Evolutionary conservation across 2,797 vertebrate species (phyloP).

Genomic region (Ceryle rudis): DNA sequence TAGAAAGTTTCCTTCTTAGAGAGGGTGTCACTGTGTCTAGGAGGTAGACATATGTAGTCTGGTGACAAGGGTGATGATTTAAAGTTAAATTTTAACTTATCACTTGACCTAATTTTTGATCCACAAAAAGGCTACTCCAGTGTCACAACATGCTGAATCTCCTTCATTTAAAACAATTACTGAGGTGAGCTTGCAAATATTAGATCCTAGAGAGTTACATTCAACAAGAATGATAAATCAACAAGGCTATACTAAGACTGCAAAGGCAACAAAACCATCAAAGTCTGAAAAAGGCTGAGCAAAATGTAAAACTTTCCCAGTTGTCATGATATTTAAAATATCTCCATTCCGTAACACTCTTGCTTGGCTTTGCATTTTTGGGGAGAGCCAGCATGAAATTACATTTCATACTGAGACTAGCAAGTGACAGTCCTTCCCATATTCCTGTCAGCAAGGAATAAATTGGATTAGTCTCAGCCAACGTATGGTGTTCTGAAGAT

Average conservation of each 20-base stretch:
- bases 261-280: not conserved
- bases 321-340: slow-evolving; percentile 25
- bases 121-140: not conserved
- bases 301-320: slow-evolving; percentile 8
- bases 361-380: slow-evolving; percentile 25
- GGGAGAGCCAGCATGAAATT: slow-evolving; percentile 54
- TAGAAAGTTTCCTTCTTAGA: not conserved
- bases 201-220: not conserved
- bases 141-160: not conserved
- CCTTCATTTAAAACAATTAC: not conserved
- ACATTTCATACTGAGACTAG: slow-evolving; percentile 45
- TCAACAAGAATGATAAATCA: not conserved
- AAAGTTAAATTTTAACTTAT: not conserved
- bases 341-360: not conserved
- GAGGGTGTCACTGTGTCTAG: not conserved
- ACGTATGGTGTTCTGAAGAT: slow-evolving; percentile 16
- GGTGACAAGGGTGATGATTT: not conserved
- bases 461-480: slow-evolving; percentile 59
- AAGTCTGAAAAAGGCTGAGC: not conserved
- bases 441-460: slow-evolving; percentile 59
- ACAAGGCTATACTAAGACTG: not conserved
- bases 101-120: not conserved
- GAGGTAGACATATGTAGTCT: not conserved
- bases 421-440: slow-evolving; percentile 57
- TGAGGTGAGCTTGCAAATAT: not conserved